Conservation (phyloP, 1,140 invertebrate species). For the Melitaea cinxia region DNA sequence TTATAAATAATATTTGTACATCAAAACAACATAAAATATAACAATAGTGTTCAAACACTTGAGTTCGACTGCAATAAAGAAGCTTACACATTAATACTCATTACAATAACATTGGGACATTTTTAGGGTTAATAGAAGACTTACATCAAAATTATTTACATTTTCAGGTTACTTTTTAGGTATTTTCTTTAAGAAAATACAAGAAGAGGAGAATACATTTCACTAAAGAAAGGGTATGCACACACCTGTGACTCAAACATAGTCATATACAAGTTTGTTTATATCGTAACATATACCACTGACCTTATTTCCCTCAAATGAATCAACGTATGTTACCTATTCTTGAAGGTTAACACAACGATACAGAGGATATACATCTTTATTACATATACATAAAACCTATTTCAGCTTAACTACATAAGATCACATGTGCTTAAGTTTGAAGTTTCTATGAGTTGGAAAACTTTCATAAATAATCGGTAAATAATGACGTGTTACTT, state of each 20-base stretch:
- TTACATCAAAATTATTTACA: too few relatives aligned
- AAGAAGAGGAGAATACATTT: too few relatives aligned
- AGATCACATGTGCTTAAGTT: slow-evolving; percentile 20
- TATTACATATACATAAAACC: slow-evolving; percentile 26
- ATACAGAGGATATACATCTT: slow-evolving; percentile 32
- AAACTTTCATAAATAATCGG: slow-evolving; percentile 12
- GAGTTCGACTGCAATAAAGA: too few relatives aligned
- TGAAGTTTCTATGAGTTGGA: slow-evolving; percentile 21
- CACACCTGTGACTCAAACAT: not conserved
- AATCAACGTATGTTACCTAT: slow-evolving; percentile 54
- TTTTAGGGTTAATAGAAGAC: too few relatives aligned
- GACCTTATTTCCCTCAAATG: slow-evolving; percentile 39
- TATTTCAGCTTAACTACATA: slow-evolving; percentile 15
- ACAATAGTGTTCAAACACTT: too few relatives aligned
- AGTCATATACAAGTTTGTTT: not conserved
- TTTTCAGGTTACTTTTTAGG: too few relatives aligned
- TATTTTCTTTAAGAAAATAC: too few relatives aligned
- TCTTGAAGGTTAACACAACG: slow-evolving; percentile 58
- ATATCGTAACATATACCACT: slow-evolving; percentile 13
- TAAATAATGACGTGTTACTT: not conserved
- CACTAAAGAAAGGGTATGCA: too few relatives aligned
- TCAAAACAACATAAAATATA: too few relatives aligned
- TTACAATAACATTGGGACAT: too few relatives aligned
- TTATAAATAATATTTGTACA: too few relatives aligned
- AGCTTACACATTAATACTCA: too few relatives aligned